These are phyloP conservation scores for Orthonychiurus folsomi DNA, from an alignment of 2,888 invertebrate genomes.

Conservation along the genomic window DNA sequence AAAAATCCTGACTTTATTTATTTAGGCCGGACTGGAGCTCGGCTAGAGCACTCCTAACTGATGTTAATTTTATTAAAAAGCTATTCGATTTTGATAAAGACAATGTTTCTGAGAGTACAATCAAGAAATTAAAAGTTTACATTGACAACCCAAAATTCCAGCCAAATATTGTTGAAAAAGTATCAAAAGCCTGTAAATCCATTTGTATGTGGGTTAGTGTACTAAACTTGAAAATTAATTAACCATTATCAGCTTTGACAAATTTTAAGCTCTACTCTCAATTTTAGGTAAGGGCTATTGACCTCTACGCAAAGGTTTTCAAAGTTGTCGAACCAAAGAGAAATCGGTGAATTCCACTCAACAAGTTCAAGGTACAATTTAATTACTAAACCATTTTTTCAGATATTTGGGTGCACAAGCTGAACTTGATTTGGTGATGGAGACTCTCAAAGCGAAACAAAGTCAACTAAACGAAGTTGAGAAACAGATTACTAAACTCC, in stretches of 20 bases:
- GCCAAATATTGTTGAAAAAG: slow-evolving; percentile 73
- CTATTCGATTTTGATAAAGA: slow-evolving; percentile 80
- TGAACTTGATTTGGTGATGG: slow-evolving; percentile 67
- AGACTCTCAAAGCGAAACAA: slow-evolving; percentile 67
- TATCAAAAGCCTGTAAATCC: slow-evolving; percentile 77
- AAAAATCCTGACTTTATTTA: too few species aligned
- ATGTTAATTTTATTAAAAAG: slow-evolving; percentile 70
- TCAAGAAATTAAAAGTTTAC: slow-evolving; percentile 73
- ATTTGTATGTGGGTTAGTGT: slow-evolving; percentile 89
- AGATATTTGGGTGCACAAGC: slow-evolving; percentile 47
- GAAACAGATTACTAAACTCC: slow-evolving; percentile 53
- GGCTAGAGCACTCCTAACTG: slow-evolving; percentile 70
- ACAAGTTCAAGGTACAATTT: background rate
- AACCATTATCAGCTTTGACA: too few species aligned
- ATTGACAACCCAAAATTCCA: slow-evolving; percentile 76
- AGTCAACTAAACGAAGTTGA: slow-evolving; percentile 72
- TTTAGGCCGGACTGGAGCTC: slow-evolving; percentile 74
- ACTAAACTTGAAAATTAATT: too few species aligned
- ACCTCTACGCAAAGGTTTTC: slow-evolving; percentile 77
- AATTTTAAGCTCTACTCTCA: too few species aligned
- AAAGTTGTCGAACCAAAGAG: slow-evolving; percentile 82
- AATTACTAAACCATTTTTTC: background rate
- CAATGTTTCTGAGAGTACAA: slow-evolving; percentile 63
- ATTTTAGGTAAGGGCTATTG: too few species aligned
- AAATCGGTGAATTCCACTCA: slow-evolving; percentile 42